Conservation (phyloP, 1,140 invertebrate genomes). For the Papilio dardanus region DNA sequence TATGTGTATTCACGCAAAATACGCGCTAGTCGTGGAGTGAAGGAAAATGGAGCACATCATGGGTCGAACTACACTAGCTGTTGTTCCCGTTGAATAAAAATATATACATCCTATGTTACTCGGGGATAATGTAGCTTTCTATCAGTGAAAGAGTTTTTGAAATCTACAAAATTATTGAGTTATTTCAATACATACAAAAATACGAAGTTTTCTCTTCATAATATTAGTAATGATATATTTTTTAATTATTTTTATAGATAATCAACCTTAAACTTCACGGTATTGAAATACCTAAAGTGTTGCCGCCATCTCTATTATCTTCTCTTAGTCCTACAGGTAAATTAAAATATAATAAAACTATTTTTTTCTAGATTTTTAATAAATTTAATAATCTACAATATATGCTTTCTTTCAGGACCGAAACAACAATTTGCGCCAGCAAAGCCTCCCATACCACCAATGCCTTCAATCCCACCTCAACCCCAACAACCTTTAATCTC, state of each 20-base stretch:
- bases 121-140: too few species aligned
- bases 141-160: too few species aligned
- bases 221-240: background rate
- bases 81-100: too few species aligned
- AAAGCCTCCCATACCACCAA: conserved; percentile 69
- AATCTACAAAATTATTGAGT: too few species aligned
- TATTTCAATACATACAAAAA: too few species aligned
- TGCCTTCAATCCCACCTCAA: conserved; percentile 57
- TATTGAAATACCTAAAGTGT: conserved; percentile 92
- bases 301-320: conserved; percentile 90
- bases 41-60: too few species aligned
- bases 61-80: too few species aligned
- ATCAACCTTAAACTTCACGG: conserved; percentile 97
- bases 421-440: conserved; percentile 61
- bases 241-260: conserved; percentile 64
- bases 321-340: conserved; percentile 85
- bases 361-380: background rate
- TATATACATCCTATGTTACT: too few species aligned
- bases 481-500: conserved; percentile 49
- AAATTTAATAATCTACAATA: conserved; percentile 25
- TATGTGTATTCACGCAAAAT: too few species aligned
- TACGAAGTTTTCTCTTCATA: too few species aligned
- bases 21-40: too few species aligned
- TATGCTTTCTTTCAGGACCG: conserved; percentile 52
- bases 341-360: conserved; percentile 36